phyloP scores from a whole-genome alignment of 2,797 vertebrate species.

The Numenius phaeopus region DNA sequence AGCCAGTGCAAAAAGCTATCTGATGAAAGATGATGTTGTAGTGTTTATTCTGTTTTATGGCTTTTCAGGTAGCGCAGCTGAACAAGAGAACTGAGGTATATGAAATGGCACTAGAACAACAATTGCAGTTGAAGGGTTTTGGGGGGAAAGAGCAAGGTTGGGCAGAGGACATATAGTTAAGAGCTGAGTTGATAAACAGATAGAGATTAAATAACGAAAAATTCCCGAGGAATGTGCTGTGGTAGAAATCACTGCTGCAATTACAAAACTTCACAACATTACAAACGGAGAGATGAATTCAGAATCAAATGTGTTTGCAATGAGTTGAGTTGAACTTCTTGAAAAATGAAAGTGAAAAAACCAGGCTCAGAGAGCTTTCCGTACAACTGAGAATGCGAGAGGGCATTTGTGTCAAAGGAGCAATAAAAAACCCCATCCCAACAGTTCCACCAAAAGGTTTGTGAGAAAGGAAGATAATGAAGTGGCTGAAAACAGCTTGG shows the following conservation, averaged over 20 bases:
- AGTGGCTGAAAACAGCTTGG: neutral
- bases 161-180: neutral
- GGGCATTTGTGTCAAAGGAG: neutral
- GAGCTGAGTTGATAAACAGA: accelerated
- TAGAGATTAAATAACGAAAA: neutral
- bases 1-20: neutral
- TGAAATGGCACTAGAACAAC: neutral
- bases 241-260: neutral
- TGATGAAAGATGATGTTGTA: neutral
- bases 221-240: neutral
- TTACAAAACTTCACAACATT: neutral
- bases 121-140: neutral
- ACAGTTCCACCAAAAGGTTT: neutral
- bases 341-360: neutral
- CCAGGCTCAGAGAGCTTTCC: neutral
- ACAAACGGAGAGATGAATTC: neutral
- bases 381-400: neutral
- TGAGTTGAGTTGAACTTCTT: neutral
- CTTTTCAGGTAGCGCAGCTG: neutral
- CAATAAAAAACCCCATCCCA: neutral
- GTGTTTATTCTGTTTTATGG: neutral
- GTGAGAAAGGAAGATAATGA: neutral
- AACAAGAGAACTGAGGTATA: neutral
- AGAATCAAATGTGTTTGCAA: neutral
- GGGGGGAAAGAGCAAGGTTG: neutral